phyloP scores from a whole-genome alignment of 2,888 invertebrate genomes.

The Parnassius smintheus region DNA sequence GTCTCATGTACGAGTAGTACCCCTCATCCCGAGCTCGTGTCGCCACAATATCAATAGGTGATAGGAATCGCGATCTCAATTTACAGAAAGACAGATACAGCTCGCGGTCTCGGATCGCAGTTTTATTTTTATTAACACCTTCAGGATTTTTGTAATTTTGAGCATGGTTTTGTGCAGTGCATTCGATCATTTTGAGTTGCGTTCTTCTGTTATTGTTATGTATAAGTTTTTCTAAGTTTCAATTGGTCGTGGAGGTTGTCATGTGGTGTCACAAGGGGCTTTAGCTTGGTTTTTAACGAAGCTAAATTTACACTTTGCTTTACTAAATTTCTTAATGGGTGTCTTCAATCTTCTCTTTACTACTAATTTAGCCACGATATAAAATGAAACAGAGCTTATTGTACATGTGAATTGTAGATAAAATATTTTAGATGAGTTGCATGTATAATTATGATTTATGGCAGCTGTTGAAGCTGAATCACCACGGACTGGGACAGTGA shows the following conservation, averaged over 20 bases:
- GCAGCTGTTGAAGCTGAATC: constrained; percentile 25
- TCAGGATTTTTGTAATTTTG: constrained; percentile 46
- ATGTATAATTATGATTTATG: constrained; percentile 33
- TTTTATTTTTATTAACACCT: constrained; percentile 47
- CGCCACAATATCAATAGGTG: too few species aligned
- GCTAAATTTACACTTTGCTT: constrained; percentile 17
- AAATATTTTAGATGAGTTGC: constrained; percentile 36
- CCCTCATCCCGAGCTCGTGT: too few species aligned
- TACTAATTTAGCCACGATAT: constrained; percentile 17
- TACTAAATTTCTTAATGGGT: constrained; percentile 25
- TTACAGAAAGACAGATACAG: constrained; percentile 26
- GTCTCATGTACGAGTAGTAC: too few species aligned
- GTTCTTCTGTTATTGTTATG: constrained; percentile 35
- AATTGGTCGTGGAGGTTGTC: constrained; percentile 28
- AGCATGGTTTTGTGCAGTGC: constrained; percentile 61
- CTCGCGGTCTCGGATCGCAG: constrained; percentile 51
- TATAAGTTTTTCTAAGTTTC: constrained; percentile 22
- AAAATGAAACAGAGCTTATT: constrained; percentile 34
- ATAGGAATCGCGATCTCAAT: too few species aligned
- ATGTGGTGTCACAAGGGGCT: constrained; percentile 16
- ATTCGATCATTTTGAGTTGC: constrained; percentile 39
- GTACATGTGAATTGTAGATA: constrained; percentile 32
- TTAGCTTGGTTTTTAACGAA: constrained; percentile 21
- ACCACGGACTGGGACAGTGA: constrained; percentile 26
- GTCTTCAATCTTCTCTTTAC: constrained; percentile 13